These are phyloP conservation scores for Pogoniulus pusillus DNA, from an alignment of 2,797 vertebrate genomes.

Conservation along the genomic window DNA sequence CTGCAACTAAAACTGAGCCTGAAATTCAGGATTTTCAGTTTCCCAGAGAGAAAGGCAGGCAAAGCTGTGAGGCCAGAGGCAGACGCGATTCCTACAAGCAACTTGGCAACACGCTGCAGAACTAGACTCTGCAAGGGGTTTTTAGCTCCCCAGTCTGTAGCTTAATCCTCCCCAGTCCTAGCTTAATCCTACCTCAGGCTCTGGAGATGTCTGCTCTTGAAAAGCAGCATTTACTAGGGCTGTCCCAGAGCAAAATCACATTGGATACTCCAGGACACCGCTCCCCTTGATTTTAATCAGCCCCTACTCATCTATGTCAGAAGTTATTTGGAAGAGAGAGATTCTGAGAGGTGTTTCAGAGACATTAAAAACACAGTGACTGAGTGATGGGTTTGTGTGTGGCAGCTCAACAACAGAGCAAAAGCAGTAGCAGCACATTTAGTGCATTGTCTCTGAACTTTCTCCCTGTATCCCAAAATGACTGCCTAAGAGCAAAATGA, in stretches of 20 bases:
- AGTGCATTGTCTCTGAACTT: not conserved
- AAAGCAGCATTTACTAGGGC: not conserved
- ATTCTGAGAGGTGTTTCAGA: not conserved
- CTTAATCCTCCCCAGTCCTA: too few relatives aligned
- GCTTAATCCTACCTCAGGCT: not conserved
- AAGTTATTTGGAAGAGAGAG: not conserved
- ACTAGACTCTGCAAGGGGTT: not conserved
- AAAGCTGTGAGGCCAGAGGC: not conserved
- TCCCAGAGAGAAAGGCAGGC: not conserved
- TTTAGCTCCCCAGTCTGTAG: not conserved
- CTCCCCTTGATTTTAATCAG: not conserved
- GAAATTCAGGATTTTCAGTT: not conserved
- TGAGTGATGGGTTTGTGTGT: not conserved
- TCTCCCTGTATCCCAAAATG: not conserved
- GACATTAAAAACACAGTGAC: not conserved
- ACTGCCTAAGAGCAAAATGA: not conserved
- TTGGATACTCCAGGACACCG: not conserved
- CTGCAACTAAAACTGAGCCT: not conserved
- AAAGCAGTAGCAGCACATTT: not conserved
- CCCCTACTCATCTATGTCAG: not conserved
- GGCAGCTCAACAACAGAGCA: not conserved
- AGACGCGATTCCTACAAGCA: accelerated
- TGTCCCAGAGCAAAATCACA: not conserved
- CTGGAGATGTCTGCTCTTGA: not conserved
- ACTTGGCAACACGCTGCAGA: not conserved